Conservation (phyloP, 2,113 vertebrate species). For the Oreochromis tanganicae region DNA sequence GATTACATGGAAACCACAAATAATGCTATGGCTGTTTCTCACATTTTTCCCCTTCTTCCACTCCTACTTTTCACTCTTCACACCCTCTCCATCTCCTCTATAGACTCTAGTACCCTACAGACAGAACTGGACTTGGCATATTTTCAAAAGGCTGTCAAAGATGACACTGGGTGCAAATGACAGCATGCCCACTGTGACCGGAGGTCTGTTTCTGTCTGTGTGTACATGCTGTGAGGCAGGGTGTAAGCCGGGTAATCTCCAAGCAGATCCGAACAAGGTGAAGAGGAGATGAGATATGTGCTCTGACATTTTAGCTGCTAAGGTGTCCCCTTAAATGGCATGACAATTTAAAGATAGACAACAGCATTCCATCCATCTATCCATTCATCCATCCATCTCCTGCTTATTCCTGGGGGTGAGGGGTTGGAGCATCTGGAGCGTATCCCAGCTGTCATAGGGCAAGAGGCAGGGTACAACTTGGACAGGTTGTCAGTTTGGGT, state of each 20-base stretch:
- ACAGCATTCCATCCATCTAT: not conserved
- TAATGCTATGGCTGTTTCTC: slow-evolving; percentile 17
- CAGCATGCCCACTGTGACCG: not conserved
- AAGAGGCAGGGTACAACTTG: not conserved
- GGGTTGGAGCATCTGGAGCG: not conserved
- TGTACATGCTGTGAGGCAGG: not conserved
- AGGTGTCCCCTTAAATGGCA: not conserved
- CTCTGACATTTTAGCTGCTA: not conserved
- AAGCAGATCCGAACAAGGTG: slow-evolving; percentile 11
- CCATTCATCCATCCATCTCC: too few relatives aligned
- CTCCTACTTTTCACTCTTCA: not conserved
- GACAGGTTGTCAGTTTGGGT: not conserved
- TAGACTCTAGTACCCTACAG: not conserved
- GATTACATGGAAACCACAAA: slow-evolving; percentile 18
- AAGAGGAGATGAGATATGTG: not conserved
- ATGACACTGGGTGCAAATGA: not conserved
- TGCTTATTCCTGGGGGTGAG: not conserved
- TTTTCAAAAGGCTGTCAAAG: slow-evolving; percentile 10
- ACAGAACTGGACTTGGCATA: slow-evolving; percentile 1
- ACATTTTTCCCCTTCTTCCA: not conserved
- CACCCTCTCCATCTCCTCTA: not conserved
- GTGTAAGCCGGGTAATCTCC: slow-evolving; percentile 11
- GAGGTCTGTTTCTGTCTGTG: not conserved
- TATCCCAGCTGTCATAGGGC: not conserved
- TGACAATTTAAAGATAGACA: not conserved